Evolutionary conservation across 2,888 invertebrate genomes (phyloP).

Genomic region (Cheilosia soror): DNA sequence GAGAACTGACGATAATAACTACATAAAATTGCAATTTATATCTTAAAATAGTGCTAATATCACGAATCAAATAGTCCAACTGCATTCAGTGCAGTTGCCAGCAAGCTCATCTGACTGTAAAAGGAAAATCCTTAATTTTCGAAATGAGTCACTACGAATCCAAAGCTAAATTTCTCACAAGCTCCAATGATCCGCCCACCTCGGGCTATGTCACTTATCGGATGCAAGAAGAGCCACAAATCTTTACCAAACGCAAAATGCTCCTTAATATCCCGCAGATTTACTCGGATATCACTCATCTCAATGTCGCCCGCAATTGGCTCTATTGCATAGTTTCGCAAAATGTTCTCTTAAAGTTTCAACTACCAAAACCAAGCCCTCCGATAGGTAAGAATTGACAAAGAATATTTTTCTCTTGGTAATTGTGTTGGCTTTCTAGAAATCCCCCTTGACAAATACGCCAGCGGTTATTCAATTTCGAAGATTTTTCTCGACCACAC

Average conservation of each 20-base stretch:
- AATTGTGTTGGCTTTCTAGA: constrained; percentile 76
- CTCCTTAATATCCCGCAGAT: constrained; percentile 90
- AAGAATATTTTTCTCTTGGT: no score
- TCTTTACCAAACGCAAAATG: constrained; percentile 94
- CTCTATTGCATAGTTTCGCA: constrained; percentile 93
- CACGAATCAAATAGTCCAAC: not conserved
- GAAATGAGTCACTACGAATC: constrained; percentile 84
- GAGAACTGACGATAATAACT: not conserved
- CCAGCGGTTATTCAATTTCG: constrained; percentile 81
- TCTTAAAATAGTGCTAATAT: no score
- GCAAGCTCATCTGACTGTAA: not conserved
- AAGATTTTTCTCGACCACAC: constrained; percentile 89
- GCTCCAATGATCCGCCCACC: constrained; percentile 83
- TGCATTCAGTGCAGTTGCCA: not conserved
- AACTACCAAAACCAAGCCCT: constrained; percentile 90
- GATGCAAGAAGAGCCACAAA: constrained; percentile 90
- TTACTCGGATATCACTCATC: constrained; percentile 88
- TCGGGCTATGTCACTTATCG: constrained; percentile 86
- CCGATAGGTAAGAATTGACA: constrained; percentile 87
- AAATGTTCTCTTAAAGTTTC: constrained; percentile 91
- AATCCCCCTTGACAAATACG: constrained; percentile 81
- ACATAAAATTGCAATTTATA: no score
- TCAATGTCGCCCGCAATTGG: constrained; percentile 92
- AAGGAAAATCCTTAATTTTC: constrained; percentile 5
- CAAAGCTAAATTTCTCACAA: constrained; percentile 80